Percentiles rank a stretch among this genome's conserved stretches.
These are phyloP conservation scores for Aix galericulata DNA, from an alignment of 2,113 vertebrate species.

Conservation along the genomic window DNA sequence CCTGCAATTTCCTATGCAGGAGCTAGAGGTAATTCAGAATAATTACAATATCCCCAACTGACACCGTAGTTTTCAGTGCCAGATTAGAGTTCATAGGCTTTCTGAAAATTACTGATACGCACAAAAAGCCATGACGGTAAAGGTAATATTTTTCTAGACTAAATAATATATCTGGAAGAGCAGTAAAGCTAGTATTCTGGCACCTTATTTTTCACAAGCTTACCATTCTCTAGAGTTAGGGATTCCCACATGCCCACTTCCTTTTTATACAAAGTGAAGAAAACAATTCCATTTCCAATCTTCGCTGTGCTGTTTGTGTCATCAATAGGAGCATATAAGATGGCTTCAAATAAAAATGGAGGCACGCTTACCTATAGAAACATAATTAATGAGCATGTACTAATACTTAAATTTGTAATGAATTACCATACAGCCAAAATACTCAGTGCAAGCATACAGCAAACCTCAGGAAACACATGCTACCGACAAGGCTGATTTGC, in stretches of 20 bases:
- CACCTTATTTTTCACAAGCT: not conserved
- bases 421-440: not conserved
- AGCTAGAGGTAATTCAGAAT: no score
- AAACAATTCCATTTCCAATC: conserved; percentile 82
- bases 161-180: not conserved
- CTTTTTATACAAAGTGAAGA: conserved; percentile 87
- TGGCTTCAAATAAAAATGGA: conserved; percentile 90
- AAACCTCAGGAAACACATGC: not conserved
- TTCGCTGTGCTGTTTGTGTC: conserved; percentile 85
- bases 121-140: not conserved
- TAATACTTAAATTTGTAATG: not conserved
- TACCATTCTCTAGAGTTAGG: conserved; percentile 77
- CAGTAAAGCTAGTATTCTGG: not conserved
- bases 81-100: not conserved
- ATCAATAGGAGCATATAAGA: conserved; percentile 85
- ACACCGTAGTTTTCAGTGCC: not conserved
- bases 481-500: not conserved
- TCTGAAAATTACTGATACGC: not conserved
- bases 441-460: not conserved
- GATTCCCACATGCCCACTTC: conserved; percentile 81
- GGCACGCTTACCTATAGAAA: conserved; percentile 85
- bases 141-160: not conserved
- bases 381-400: not conserved
- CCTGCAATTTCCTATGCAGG: not conserved
- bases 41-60: not conserved